These are phyloP conservation scores for Mobula birostris DNA, from an alignment of 2,113 vertebrate species.

Conservation along the genomic window DNA sequence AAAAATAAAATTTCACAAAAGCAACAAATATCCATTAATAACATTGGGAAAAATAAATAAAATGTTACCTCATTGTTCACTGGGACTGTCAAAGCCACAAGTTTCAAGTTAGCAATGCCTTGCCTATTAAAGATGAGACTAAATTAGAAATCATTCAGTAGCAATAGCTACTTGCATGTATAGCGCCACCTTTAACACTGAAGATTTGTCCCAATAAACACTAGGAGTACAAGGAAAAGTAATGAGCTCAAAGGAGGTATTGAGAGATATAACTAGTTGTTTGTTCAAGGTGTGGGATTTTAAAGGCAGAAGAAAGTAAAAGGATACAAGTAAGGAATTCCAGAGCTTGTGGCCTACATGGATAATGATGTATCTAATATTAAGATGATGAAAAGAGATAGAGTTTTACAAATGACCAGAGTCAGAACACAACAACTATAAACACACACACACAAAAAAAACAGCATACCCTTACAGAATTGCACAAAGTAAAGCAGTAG, in stretches of 20 bases:
- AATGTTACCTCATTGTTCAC: conserved; percentile 60
- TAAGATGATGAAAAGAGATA: not conserved
- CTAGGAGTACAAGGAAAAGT: not conserved
- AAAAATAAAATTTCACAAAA: not conserved
- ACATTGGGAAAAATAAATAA: not conserved
- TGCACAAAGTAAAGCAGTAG: not conserved
- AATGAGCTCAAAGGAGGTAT: not conserved
- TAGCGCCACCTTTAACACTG: not conserved
- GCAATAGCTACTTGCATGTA: not conserved
- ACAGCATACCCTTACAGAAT: not conserved
- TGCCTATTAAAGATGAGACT: conserved; percentile 57
- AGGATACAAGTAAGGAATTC: not conserved
- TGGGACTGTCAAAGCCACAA: conserved; percentile 68
- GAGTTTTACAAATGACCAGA: not conserved
- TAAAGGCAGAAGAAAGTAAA: not conserved
- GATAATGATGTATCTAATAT: not conserved
- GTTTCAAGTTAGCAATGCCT: conserved; percentile 70
- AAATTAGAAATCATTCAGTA: conserved; percentile 14
- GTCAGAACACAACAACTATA: not conserved
- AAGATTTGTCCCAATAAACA: not conserved
- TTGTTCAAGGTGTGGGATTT: not conserved
- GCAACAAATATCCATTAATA: not conserved
- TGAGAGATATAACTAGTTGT: not conserved
- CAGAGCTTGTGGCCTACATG: not conserved
- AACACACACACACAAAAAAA: not conserved